phyloP scores from a whole-genome alignment of 1,140 invertebrate species.

The Camponotus vicinus region DNA sequence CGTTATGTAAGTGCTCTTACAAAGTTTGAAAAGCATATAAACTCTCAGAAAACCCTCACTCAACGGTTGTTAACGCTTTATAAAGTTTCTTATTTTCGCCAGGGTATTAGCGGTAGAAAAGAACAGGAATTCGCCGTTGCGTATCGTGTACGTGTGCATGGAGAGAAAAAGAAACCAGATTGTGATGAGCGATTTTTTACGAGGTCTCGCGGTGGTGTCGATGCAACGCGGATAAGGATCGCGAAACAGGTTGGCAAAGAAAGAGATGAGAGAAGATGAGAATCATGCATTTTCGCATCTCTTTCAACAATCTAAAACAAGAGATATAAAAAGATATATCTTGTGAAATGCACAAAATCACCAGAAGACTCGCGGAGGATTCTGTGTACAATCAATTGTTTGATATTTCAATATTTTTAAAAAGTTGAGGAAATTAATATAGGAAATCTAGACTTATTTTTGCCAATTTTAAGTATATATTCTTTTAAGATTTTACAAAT shows the following conservation, averaged over 20 bases:
- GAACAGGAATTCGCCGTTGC: neutral
- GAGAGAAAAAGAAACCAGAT: slow-evolving; percentile 20
- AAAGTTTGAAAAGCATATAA: too few relatives aligned
- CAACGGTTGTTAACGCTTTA: too few relatives aligned
- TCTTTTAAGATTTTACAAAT: neutral
- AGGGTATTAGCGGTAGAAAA: too few relatives aligned
- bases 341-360: neutral
- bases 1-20: too few relatives aligned
- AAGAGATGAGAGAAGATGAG: neutral
- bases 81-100: too few relatives aligned
- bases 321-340: neutral
- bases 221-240: slow-evolving; percentile 7
- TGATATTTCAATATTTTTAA: neutral
- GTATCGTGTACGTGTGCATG: neutral
- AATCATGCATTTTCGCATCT: neutral
- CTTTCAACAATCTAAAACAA: too few relatives aligned
- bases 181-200: slow-evolving; percentile 48
- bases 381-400: neutral
- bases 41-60: too few relatives aligned
- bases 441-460: neutral
- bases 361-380: neutral
- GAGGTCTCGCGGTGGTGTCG: slow-evolving; percentile 35
- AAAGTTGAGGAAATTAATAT: slow-evolving; percentile 5
- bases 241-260: neutral
- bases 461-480: neutral